These are phyloP conservation scores for Pteropus rufus DNA, from an alignment of 2,797 vertebrate species.

Conservation along the genomic window DNA sequence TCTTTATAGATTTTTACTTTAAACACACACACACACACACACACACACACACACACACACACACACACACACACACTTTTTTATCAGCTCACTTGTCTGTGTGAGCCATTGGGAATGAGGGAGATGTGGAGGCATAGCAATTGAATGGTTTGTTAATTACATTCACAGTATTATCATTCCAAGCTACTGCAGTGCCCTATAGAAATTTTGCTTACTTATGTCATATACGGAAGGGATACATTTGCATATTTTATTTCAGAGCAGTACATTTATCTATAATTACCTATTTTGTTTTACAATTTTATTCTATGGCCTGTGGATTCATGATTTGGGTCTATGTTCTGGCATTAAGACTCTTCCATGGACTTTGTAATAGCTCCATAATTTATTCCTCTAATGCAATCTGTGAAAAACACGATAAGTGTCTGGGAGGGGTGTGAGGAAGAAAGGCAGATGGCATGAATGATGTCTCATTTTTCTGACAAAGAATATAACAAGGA, in stretches of 20 bases:
- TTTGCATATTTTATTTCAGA: conserved; percentile 52
- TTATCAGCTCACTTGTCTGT: neutral
- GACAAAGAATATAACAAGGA: conserved; percentile 54
- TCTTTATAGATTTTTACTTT: neutral
- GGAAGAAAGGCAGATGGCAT: conserved; percentile 57
- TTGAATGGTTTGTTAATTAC: neutral
- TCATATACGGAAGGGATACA: neutral
- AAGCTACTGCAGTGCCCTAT: neutral
- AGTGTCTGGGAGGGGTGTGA: neutral
- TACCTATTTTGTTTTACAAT: conserved; percentile 21
- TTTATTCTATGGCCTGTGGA: neutral
- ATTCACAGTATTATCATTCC: neutral
- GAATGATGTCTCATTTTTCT: conserved; percentile 61
- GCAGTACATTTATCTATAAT: conserved; percentile 34
- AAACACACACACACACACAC: neutral
- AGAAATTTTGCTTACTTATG: conserved; percentile 37
- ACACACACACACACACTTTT: neutral
- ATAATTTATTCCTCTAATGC: conserved; percentile 52
- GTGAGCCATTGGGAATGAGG: neutral
- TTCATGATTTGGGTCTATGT: neutral
- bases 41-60: neutral
- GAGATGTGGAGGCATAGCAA: neutral
- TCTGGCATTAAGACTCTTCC: conserved; percentile 28
- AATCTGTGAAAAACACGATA: conserved; percentile 52
- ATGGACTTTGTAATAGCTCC: conserved; percentile 40